Base-by-base conservation (phyloP, 2,797 vertebrate genomes). In the Alectoris magna region DNA sequence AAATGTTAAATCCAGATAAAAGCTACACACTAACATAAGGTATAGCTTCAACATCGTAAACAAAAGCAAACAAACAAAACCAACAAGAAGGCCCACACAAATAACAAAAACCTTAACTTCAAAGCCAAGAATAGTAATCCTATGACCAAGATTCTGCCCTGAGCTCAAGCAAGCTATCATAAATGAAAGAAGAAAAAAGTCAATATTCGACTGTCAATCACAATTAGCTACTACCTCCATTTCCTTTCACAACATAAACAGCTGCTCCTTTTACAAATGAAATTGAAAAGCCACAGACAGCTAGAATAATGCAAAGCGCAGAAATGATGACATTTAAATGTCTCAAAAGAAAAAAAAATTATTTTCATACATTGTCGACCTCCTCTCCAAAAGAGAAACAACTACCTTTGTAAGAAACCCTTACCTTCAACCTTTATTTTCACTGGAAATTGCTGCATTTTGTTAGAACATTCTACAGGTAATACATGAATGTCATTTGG, bases 251-350 rank as follows among this genome's bases (percentile, higher is more conserved):
- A 68, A 64, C 7, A 44, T 9, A 16, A 76, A 63, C 5, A 56
- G 26, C 23, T 43, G 43, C 4, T 79, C 7, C 31, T 74, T 85
- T 80, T 44, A 53, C 53, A 76, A 10, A 2, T 4, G 1, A 55
- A 67, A 19, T 67, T 71, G 69, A 81, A 81, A 82, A 77, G n/a
- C 27, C 44, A 77, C 36, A 72, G 31, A 77, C 78, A 74, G 19
- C 39, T 41, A 38, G 64, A 63, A 21, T 15, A 84, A 60, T 79
- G 11, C 84, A 36, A 70, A 75, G 13, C 18, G 88, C 66, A 36
- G 8, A 11, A 36, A 77, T 56, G 19, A 79, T 0, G 0, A 70
- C 84, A 56, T 2, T n/a, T 62, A 41, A 66, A 75, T 43, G 22
- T 68, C n/a, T 53, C 29, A 4, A 29, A 4, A 67, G 14, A 2